Evolutionary conservation across 2,113 vertebrate species (phyloP).

Genomic region (Larimichthys polyactis): DNA sequence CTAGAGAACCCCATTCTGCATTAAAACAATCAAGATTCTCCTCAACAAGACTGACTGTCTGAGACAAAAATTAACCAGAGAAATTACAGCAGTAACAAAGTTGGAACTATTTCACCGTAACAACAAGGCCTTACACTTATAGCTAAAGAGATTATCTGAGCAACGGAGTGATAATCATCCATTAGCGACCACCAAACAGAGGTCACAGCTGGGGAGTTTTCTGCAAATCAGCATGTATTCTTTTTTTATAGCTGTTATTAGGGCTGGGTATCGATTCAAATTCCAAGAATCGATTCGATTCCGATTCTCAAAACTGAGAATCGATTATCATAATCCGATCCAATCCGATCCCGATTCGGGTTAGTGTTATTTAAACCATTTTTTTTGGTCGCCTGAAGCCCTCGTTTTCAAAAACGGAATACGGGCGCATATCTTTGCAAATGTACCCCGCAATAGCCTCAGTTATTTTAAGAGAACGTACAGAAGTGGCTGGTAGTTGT

Average conservation of each 20-base stretch:
- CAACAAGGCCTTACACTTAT: not conserved
- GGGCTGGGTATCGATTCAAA: too few relatives aligned
- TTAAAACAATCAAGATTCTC: slow-evolving; percentile 21
- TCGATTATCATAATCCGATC: too few relatives aligned
- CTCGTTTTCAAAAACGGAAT: too few relatives aligned
- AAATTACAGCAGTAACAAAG: not conserved
- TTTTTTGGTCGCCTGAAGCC: too few relatives aligned
- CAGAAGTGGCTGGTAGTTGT: too few relatives aligned
- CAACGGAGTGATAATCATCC: slow-evolving; percentile 13
- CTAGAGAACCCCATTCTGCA: slow-evolving; percentile 8
- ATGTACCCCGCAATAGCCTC: too few relatives aligned
- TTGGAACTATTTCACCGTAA: not conserved
- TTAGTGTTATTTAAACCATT: too few relatives aligned
- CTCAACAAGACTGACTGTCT: not conserved
- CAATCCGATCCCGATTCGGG: too few relatives aligned
- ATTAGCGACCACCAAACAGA: not conserved
- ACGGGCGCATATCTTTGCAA: too few relatives aligned
- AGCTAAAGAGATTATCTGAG: not conserved
- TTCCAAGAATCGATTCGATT: too few relatives aligned
- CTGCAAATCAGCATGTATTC: not conserved
- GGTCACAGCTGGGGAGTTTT: slow-evolving; percentile 14
- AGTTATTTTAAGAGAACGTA: too few relatives aligned
- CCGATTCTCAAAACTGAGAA: too few relatives aligned
- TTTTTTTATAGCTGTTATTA: slow-evolving; percentile 6
- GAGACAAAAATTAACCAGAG: not conserved